Evolutionary conservation across 1,140 invertebrate genomes (phyloP).

Genomic region (Drosophila orena): DNA sequence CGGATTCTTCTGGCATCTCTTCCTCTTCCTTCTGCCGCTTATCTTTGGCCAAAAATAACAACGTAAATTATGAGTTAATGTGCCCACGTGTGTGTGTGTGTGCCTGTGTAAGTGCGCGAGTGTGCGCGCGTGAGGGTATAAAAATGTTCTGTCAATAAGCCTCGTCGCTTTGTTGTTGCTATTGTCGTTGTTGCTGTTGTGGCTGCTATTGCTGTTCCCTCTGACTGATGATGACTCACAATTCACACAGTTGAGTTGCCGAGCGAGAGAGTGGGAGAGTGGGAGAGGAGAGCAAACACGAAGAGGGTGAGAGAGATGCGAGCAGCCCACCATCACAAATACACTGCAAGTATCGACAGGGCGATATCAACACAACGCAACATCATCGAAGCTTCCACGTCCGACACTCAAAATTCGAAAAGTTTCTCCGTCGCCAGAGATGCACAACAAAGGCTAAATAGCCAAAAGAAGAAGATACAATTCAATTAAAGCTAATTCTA

Average conservation of each 20-base stretch:
- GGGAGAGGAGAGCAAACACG: neutral
- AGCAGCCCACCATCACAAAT: conserved; percentile 58
- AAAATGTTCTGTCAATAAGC: conserved; percentile 80
- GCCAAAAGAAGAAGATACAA: conserved; percentile 5
- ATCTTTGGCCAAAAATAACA: conserved; percentile 78
- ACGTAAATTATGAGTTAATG: conserved; percentile 82
- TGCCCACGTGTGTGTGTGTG: conserved; percentile 39
- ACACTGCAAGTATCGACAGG: conserved; percentile 61
- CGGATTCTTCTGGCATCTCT: conserved; percentile 37
- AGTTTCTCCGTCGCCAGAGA: conserved; percentile 48
- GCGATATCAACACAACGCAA: conserved; percentile 58
- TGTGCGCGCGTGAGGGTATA: conserved; percentile 54
- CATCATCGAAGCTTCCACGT: conserved; percentile 56
- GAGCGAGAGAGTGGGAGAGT: conserved; percentile 14
- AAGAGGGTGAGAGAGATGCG: conserved; percentile 4
- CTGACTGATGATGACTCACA: conserved; percentile 65
- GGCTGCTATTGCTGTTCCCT: conserved; percentile 1
- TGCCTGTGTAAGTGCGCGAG: conserved; percentile 2
- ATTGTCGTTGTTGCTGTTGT: conserved; percentile 6
- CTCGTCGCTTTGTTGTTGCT: conserved; percentile 36
- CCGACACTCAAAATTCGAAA: conserved; percentile 38
- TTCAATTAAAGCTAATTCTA: neutral
- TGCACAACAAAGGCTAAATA: conserved; percentile 23
- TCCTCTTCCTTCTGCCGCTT: conserved; percentile 45
- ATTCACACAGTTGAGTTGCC: conserved; percentile 58